Percentiles rank a stretch among this genome's conserved stretches.
phyloP scores from a whole-genome alignment of 2,797 vertebrate genomes.

The Phoxinus dragarum region DNA sequence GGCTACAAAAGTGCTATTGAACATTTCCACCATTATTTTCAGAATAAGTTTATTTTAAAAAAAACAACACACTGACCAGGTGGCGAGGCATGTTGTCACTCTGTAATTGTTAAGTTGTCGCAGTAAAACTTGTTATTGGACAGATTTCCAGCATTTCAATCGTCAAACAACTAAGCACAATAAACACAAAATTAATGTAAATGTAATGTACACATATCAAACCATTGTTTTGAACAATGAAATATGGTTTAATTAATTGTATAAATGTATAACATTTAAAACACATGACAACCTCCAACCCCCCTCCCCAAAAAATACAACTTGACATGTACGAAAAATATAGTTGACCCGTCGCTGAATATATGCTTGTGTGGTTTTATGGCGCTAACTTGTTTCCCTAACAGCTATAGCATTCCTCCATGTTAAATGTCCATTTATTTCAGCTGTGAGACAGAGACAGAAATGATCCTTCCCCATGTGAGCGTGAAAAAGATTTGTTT shows the following conservation, averaged over 20 bases:
- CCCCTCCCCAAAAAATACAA: not conserved
- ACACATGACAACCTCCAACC: not conserved
- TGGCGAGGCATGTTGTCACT: not conserved
- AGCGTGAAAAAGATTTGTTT: slow-evolving; percentile 65
- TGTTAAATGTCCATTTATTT: slow-evolving; percentile 2
- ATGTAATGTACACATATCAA: not conserved
- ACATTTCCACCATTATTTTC: too few species aligned
- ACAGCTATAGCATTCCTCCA: not conserved
- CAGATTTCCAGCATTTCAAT: not conserved
- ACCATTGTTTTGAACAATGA: not conserved
- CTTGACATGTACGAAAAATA: not conserved
- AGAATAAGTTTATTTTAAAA: not conserved
- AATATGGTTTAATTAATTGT: not conserved
- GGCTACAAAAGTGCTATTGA: not conserved
- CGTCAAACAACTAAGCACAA: not conserved
- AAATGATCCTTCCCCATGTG: not conserved
- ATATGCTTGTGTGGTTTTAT: not conserved
- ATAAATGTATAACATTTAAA: not conserved
- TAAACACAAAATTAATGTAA: not conserved
- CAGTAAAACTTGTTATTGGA: not conserved
- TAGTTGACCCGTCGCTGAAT: not conserved
- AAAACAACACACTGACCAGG: not conserved
- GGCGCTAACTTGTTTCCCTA: not conserved
- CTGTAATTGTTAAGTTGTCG: not conserved
- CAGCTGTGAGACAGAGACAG: slow-evolving; percentile 1